A percentile compares a stretch with the other conserved stretches of the same genome.
These are phyloP conservation scores for Neodiprion virginianus DNA, from an alignment of 1,140 invertebrate genomes.

Conservation along the genomic window DNA sequence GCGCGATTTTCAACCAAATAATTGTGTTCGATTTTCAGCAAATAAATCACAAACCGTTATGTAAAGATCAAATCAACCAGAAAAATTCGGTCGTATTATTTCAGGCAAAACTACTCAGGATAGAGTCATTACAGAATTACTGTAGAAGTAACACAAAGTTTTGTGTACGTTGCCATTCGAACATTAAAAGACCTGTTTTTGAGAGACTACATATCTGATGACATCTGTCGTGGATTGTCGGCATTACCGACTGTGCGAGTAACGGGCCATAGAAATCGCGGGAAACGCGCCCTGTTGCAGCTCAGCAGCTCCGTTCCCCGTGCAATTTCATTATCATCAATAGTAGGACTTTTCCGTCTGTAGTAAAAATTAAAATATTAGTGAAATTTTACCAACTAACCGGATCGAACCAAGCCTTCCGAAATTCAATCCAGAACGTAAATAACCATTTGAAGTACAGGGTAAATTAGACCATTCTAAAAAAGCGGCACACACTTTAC, in stretches of 20 bases:
- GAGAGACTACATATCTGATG: no score
- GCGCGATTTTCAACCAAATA: no score
- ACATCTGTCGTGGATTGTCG: no score
- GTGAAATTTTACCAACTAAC: not conserved
- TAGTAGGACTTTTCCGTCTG: not conserved
- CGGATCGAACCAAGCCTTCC: not conserved
- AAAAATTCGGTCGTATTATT: no score
- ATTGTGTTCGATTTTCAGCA: no score
- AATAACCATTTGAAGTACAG: not conserved
- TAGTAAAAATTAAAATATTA: not conserved
- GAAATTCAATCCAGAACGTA: not conserved
- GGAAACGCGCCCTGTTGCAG: conserved; percentile 23
- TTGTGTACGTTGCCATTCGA: no score
- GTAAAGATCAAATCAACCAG: no score
- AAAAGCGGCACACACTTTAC: not conserved
- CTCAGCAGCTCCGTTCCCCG: not conserved
- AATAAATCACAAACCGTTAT: no score
- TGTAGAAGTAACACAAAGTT: no score
- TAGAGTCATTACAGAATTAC: no score
- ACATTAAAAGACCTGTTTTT: no score
- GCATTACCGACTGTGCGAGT: not conserved
- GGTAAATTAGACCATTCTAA: not conserved
- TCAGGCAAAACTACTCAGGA: no score
- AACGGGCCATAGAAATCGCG: conserved; percentile 19
- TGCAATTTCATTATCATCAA: not conserved